Evolutionary conservation across 2,797 vertebrate species (phyloP), one percentile per base, ranked within the genome.

Genomic region (Naso thynnoides): DNA sequence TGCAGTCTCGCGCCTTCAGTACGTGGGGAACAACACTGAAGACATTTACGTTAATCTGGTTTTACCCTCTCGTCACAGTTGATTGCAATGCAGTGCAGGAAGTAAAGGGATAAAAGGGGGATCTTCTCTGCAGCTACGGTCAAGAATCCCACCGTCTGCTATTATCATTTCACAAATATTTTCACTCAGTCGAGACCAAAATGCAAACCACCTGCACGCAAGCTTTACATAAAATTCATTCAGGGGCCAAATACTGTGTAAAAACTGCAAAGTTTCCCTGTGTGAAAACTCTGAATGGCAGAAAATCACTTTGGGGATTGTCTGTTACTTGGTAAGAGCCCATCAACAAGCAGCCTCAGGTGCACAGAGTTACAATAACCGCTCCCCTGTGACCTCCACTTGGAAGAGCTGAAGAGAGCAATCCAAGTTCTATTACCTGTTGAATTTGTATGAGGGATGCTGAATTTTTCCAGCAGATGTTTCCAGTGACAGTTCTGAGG

Each of bases 401-500:
- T 67, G 31, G 52, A 88, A n/a, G 62, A 47, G 33, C 79, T 54
- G 52, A 73, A 63, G 44, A 54, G 67, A 71, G 52, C 36, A 62
- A 79, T 73, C 66, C 44, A 47, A 44, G 54, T 57, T 29, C 48
- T 49, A 77, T 82, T 78, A 81, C 81, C 74, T 85, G 82, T 74
- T 88, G 79, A 86, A 91, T 88, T 84, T 86, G 62, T 75, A 76
- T 76, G 58, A 81, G 57, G 57, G 76, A 78, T 49, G 83, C 72
- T 76, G 74, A 72, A 82, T 86, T 82, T 86, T 84, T 86, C 75
- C 74, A 81, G 68, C 86, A 87, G 86, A 92, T 88, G 81, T 85
- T 89, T 81, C 59, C 52, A 75, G 83, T 81, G 84, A 84, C 76
- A 76, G 79, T 73, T 87, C 55, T 80, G 78, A 82, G 47, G 85